Percentiles rank a stretch among this genome's conserved stretches.
These are phyloP conservation scores for Serilophus lunatus DNA, from an alignment of 2,113 vertebrate genomes.

Conservation along the genomic window DNA sequence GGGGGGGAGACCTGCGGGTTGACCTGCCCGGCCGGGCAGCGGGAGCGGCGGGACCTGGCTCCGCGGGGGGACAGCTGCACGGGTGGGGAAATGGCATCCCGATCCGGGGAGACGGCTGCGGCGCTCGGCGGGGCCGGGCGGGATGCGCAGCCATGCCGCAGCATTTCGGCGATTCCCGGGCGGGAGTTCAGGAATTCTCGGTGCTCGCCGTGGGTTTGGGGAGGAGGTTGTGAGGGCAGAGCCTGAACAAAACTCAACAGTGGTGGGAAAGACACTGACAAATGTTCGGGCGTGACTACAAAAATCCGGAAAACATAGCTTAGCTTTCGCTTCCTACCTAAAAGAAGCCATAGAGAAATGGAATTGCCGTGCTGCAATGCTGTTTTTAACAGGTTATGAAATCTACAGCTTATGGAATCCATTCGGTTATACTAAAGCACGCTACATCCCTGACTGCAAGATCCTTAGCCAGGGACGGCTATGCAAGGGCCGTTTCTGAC, in stretches of 20 bases:
- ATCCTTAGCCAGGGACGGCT: neutral
- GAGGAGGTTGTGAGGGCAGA: neutral
- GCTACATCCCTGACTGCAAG: neutral
- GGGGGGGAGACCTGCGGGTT: neutral
- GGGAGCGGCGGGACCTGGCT: neutral
- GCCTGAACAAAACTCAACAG: neutral
- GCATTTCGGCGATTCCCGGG: neutral
- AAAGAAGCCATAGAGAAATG: neutral
- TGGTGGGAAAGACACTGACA: neutral
- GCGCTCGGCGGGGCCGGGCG: neutral
- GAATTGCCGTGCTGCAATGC: neutral
- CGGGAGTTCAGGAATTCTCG: neutral
- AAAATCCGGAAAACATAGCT: neutral
- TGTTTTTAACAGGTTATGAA: neutral
- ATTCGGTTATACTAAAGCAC: neutral
- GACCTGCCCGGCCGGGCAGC: no score
- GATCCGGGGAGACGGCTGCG: neutral
- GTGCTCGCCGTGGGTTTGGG: neutral
- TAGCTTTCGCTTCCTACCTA: neutral
- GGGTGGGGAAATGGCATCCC: neutral
- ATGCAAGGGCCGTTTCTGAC: neutral
- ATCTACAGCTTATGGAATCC: neutral
- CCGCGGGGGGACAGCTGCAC: accelerated
- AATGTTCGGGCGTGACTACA: neutral
- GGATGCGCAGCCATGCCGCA: neutral